Percentiles rank a stretch among this genome's conserved stretches.
These are phyloP conservation scores for Colaptes auratus DNA, from an alignment of 2,113 vertebrate species.

Conservation along the genomic window DNA sequence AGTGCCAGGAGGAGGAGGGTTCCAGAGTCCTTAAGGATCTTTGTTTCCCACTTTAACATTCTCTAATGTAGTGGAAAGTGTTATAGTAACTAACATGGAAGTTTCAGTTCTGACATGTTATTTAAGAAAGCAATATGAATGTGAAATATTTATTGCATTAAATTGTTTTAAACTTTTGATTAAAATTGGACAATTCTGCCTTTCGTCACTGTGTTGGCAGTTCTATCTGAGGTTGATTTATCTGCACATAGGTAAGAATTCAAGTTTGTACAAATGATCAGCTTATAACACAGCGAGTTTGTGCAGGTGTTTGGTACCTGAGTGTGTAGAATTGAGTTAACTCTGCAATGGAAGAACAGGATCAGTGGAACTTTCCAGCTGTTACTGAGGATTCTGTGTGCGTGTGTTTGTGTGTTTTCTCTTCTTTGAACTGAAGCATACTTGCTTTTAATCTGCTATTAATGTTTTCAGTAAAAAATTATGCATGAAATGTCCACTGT, in stretches of 20 bases:
- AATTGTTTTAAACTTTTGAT: neutral
- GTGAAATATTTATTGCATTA: neutral
- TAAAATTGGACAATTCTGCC: neutral
- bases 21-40: neutral
- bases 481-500: slow-evolving; percentile 17
- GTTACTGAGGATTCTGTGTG: neutral
- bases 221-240: neutral
- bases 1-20: neutral
- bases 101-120: neutral
- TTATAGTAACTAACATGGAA: neutral
- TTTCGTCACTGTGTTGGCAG: fast-evolving
- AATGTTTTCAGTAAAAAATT: neutral
- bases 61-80: too few species aligned
- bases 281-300: fast-evolving
- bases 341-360: neutral
- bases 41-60: neutral
- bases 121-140: neutral
- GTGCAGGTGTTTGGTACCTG: neutral
- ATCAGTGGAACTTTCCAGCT: neutral
- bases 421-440: neutral
- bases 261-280: neutral
- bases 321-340: neutral
- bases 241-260: neutral
- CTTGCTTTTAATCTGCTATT: slow-evolving; percentile 21
- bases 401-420: neutral